phyloP scores from a whole-genome alignment of 2,888 invertebrate species.

The Melinaea menophilus region DNA sequence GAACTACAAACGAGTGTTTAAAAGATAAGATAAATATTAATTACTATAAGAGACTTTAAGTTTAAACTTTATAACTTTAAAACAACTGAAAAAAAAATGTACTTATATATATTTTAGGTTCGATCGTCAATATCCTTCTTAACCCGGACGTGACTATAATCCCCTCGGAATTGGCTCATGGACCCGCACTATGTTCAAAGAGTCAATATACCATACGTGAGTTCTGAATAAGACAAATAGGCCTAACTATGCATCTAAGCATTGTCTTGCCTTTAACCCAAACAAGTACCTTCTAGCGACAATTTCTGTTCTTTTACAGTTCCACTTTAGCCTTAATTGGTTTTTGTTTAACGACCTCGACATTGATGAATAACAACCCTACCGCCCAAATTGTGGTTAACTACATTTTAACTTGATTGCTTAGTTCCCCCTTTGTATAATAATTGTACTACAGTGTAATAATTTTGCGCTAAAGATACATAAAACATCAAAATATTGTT shows the following conservation, averaged over 20 bases:
- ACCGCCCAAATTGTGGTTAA: slow-evolving; percentile 6
- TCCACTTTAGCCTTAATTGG: slow-evolving; percentile 1
- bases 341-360: slow-evolving; percentile 6
- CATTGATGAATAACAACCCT: slow-evolving; percentile 13
- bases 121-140: slow-evolving; percentile 32
- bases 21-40: too few species aligned
- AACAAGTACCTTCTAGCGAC: not conserved
- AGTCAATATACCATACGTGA: slow-evolving; percentile 28
- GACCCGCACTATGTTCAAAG: slow-evolving; percentile 38
- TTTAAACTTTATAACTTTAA: too few species aligned
- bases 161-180: slow-evolving; percentile 11
- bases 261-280: not conserved
- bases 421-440: not conserved
- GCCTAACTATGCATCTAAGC: slow-evolving; percentile 15
- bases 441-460: not conserved
- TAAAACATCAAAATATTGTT: not conserved
- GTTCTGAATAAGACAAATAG: slow-evolving; percentile 25
- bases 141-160: slow-evolving; percentile 9
- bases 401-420: slow-evolving; percentile 9
- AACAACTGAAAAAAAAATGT: too few species aligned
- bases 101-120: not conserved
- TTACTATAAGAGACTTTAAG: too few species aligned
- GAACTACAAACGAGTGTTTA: too few species aligned
- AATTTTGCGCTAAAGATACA: not conserved
- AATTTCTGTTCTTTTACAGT: not conserved